These are phyloP conservation scores for Platalea minor DNA, from an alignment of 2,797 vertebrate genomes.

Conservation along the genomic window DNA sequence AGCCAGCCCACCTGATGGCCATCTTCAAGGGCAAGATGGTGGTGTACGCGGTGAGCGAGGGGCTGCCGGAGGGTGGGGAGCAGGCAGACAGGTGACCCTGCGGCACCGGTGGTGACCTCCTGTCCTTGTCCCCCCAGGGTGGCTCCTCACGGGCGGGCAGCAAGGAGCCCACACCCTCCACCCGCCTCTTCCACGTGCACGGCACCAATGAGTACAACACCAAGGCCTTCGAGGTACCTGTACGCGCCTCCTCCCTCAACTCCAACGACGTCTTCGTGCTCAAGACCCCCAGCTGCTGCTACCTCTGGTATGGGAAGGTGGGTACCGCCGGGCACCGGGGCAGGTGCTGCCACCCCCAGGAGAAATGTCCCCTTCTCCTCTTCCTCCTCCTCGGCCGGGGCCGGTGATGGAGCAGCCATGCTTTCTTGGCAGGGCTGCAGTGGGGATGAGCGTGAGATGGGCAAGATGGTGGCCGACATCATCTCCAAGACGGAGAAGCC, in stretches of 20 bases:
- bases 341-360: neutral
- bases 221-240: constrained; percentile 81
- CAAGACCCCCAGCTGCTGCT: constrained; percentile 80
- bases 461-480: constrained; percentile 80
- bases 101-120: neutral
- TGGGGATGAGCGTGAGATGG: constrained; percentile 86
- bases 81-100: rapidly evolving
- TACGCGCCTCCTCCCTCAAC: constrained; percentile 80
- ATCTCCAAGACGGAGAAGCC: constrained; percentile 83
- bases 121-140: constrained; percentile 42
- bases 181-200: constrained; percentile 81
- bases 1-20: constrained; percentile 85
- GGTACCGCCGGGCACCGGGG: neutral
- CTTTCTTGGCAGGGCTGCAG: constrained; percentile 80
- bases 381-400: neutral
- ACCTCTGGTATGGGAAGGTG: constrained; percentile 89
- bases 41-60: constrained; percentile 79
- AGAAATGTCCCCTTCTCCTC: neutral
- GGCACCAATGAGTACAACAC: constrained; percentile 83
- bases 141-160: constrained; percentile 72
- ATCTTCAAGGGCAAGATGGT: constrained; percentile 88
- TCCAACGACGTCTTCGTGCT: constrained; percentile 89
- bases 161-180: constrained; percentile 48
- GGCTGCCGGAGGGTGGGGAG: rapidly evolving
- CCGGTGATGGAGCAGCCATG: neutral